Conservation (phyloP, 2,888 invertebrate genomes). For the Folsomia manolachei region DNA sequence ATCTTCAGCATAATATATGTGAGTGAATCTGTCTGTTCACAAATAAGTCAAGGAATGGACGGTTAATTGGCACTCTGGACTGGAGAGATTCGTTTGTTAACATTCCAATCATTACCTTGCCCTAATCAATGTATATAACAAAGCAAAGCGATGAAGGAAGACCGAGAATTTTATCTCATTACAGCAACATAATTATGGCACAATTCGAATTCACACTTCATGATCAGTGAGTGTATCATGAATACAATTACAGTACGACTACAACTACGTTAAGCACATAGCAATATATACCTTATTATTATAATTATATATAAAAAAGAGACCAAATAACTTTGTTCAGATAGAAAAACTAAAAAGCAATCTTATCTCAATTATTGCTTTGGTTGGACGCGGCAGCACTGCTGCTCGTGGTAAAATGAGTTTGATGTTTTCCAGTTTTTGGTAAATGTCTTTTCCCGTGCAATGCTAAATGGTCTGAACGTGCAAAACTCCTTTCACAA, state of each 20-base stretch:
- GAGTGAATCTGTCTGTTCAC: too few species aligned
- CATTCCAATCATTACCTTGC: background rate
- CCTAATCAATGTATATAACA: background rate
- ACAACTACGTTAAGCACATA: background rate
- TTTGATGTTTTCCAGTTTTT: slow-evolving; percentile 64
- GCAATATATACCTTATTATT: background rate
- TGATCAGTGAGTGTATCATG: too few species aligned
- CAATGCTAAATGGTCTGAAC: slow-evolving; percentile 92
- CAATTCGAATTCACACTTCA: background rate
- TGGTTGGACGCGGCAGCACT: slow-evolving; percentile 14
- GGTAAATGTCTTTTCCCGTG: slow-evolving; percentile 95
- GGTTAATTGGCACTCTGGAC: background rate
- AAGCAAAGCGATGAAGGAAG: too few species aligned
- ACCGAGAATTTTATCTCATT: background rate
- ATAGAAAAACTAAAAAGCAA: background rate
- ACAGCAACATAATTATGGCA: background rate
- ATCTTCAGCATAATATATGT: background rate
- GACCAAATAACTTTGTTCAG: background rate
- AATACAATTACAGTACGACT: too few species aligned
- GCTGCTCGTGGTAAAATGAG: slow-evolving; percentile 26
- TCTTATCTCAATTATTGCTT: background rate
- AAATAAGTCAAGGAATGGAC: background rate
- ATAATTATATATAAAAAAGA: background rate
- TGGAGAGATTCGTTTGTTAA: background rate
- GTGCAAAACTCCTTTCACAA: slow-evolving; percentile 93